Evolutionary conservation across 2,888 invertebrate species (phyloP), one percentile per base, ranked within the genome.

Genomic region (Torymus tubicola): DNA sequence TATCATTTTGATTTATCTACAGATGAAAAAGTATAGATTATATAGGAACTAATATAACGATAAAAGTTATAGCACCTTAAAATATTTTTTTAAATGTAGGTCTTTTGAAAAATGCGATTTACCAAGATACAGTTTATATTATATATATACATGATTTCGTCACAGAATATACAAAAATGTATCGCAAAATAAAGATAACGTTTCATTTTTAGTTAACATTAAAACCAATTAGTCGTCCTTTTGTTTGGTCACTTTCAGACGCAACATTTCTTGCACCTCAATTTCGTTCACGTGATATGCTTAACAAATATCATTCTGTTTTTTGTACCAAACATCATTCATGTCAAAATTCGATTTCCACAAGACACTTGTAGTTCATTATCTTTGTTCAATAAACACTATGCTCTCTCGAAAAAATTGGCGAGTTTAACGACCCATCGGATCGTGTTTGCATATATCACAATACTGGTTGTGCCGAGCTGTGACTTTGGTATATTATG

Each of bases 401-500:
- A 42, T 61, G 60, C 57, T 70, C 63, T 16, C 31, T 67, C 42
- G 68, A 55, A 55, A 13, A 58, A 63, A 57, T 58, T 42, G 74
- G 53, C 31, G 63, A 71, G 50, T 81, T 74, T 21, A 74, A 68
- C 14, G 57, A 55, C 73, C 61, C 72, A 31, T 79, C 81, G 21
- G 67, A 57, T 55, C 58, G 67, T 13, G 50, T 57, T 53, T 81
- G 63, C 18, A 55, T 80, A 84, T 82, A 86, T 92, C 92, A 93
- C 87, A 93, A 91, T 80, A 94, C 92, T 87, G 94, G 94, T 81
- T 94, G 93, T 53, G 94, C 94, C 61, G 94, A 93, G 89, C 95
- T 95, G 88, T 95, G 95, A 85, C 94, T 94, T 87, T 94, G 93
- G 90, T 95, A 95, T 84, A 95, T 93, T 85, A 95, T 93, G 80